Percentiles rank a stretch among this genome's conserved stretches.
phyloP scores from a whole-genome alignment of 1,140 invertebrate genomes.

The Heliconius himera region DNA sequence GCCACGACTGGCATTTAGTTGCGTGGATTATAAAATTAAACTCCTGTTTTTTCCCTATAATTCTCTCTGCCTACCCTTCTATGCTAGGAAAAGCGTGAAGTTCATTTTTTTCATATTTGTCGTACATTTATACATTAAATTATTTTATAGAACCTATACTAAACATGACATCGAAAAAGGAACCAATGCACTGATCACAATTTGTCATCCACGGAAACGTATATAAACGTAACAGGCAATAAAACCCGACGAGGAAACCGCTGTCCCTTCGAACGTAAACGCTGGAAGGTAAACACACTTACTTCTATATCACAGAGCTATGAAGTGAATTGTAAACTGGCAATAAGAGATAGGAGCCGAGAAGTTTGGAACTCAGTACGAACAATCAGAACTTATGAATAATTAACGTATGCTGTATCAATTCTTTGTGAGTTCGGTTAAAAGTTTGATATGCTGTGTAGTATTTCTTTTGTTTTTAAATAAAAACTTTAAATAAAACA shows the following conservation, averaged over 20 bases:
- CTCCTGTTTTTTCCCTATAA: too few relatives aligned
- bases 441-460: neutral
- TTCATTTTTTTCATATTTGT: too few relatives aligned
- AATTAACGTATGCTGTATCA: neutral
- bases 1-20: too few relatives aligned
- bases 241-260: constrained; percentile 22
- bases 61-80: too few relatives aligned
- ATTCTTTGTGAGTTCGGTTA: neutral
- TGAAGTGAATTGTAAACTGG: constrained; percentile 16
- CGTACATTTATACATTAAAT: too few relatives aligned
- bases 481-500: too few relatives aligned
- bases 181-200: constrained; percentile 31
- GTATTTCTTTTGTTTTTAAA: too few relatives aligned
- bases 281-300: constrained; percentile 12
- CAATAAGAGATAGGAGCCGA: neutral
- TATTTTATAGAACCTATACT: too few relatives aligned
- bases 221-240: constrained; percentile 34
- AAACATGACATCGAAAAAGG: constrained; percentile 10
- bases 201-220: constrained; percentile 33
- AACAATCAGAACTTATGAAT: neutral
- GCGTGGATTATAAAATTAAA: too few relatives aligned
- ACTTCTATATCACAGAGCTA: neutral
- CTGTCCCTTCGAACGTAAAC: constrained; percentile 27
- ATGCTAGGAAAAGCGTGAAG: too few relatives aligned
- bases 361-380: neutral